Evolutionary conservation across 2,797 vertebrate species (phyloP), one percentile per base, ranked within the genome.

Genomic region (Bovichtus variegatus): DNA sequence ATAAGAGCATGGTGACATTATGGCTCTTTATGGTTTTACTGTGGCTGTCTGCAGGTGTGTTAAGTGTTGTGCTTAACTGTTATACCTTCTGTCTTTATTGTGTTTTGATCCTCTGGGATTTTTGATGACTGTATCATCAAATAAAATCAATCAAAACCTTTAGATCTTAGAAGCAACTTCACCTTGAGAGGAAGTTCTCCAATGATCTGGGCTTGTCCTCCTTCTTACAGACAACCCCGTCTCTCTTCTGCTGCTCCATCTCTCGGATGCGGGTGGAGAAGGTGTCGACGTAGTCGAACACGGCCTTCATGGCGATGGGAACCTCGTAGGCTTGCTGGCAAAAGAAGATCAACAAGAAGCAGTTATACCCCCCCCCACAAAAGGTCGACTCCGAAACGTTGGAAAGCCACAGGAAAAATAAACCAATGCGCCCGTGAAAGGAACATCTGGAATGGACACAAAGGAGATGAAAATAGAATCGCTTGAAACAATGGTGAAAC

Each of bases 171-270:
- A 43, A 62, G 10, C 5, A 31, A 16, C 11, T 18, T 44, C 94
- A 99, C 98, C 98, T 98, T 79, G 98, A 98, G 16, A 99, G 94
- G 89, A 99, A 99, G 90, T 98, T 99, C 92, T 99, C 98, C 88
- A 99, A 85, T 1, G 98, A 98, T 55, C 97, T 94, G 68, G 97
- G 97, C 88, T 98, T 99, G 94, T 99, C 97, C 90, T 99, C 98
- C 71, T 98, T 99, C 90, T 96, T 96, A 87, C 98, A 99, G 46
- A 92, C 90, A 59, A 97, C 97, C 1, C 97, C 98, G 2, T 99
- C 97, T 79, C 95, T 96, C 93, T 99, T 99, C 91, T 99, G 97
- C 84, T 96, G 97, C 90, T 99, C 98, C 98, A 99, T 98, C 81
- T 99, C 98, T 92, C 97, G 96, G 91, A 99, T 96, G 76, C 98